A percentile compares a stretch with the other conserved stretches of the same genome.
Conservation (phyloP, 2,797 vertebrate genomes). For the Oceanodroma leucorhoa region DNA sequence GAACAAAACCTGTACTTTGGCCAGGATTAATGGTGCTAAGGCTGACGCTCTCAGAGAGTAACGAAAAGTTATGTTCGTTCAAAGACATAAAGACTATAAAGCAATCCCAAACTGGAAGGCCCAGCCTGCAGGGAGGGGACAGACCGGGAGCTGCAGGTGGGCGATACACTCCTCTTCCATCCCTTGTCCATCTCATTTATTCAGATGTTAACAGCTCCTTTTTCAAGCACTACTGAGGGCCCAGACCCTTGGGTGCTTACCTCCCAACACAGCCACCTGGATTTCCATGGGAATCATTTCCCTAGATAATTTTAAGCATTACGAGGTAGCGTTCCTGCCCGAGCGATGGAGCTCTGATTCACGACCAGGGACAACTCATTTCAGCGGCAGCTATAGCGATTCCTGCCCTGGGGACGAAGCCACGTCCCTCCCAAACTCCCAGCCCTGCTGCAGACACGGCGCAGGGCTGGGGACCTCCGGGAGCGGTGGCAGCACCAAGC, state of each 20-base stretch:
- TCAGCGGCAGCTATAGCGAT: neutral
- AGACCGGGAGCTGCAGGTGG: accelerated
- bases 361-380: neutral
- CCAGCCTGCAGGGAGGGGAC: neutral
- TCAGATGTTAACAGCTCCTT: neutral
- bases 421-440: neutral
- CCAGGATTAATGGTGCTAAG: neutral
- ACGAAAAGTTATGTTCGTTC: neutral
- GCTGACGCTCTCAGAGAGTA: neutral
- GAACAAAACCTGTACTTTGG: neutral
- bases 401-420: neutral
- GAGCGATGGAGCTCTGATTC: neutral
- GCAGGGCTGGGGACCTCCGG: neutral
- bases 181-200: neutral
- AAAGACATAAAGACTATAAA: neutral
- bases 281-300: neutral
- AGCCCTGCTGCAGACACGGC: neutral
- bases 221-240: neutral
- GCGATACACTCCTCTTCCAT: neutral
- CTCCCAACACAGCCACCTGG: neutral
- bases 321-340: neutral
- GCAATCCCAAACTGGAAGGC: neutral
- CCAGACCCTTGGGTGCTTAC: neutral
- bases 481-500: neutral
- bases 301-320: neutral